Evolutionary conservation across 2,797 vertebrate species (phyloP).

Genomic region (Myotis daubentonii): DNA sequence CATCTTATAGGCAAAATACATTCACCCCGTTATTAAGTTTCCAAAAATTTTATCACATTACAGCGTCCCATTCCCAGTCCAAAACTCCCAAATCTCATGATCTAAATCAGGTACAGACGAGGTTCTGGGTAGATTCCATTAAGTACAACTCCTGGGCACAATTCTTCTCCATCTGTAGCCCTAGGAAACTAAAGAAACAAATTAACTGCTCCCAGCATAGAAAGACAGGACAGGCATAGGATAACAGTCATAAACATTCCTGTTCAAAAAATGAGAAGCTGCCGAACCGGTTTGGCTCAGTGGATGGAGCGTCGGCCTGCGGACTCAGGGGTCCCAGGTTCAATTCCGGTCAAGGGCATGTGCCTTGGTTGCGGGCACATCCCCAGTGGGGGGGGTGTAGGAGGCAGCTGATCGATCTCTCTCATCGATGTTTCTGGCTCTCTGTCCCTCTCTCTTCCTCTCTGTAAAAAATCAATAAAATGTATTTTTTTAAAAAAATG

Average conservation of each 20-base stretch:
- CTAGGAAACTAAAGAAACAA: neutral
- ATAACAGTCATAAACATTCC: neutral
- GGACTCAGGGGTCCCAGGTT: no score
- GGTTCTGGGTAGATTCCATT: neutral
- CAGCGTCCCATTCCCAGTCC: neutral
- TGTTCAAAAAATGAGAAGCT: neutral
- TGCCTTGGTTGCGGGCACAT: no score
- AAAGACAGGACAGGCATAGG: neutral
- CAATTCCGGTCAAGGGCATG: no score
- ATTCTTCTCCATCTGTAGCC: neutral
- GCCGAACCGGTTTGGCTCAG: no score
- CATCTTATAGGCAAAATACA: neutral
- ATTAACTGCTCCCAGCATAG: neutral
- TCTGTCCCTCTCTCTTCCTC: no score
- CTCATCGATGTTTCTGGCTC: no score
- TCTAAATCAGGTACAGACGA: neutral
- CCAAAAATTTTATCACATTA: neutral
- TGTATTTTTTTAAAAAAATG: no score
- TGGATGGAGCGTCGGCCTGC: no score
- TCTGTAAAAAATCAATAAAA: no score
- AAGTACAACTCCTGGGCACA: neutral
- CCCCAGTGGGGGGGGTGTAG: no score
- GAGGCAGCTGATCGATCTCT: no score
- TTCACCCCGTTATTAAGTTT: neutral
- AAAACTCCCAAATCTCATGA: neutral